Percentiles rank a stretch among this genome's conserved stretches.
These are phyloP conservation scores for Glossophaga mutica DNA, from an alignment of 2,797 vertebrate species.

Conservation along the genomic window DNA sequence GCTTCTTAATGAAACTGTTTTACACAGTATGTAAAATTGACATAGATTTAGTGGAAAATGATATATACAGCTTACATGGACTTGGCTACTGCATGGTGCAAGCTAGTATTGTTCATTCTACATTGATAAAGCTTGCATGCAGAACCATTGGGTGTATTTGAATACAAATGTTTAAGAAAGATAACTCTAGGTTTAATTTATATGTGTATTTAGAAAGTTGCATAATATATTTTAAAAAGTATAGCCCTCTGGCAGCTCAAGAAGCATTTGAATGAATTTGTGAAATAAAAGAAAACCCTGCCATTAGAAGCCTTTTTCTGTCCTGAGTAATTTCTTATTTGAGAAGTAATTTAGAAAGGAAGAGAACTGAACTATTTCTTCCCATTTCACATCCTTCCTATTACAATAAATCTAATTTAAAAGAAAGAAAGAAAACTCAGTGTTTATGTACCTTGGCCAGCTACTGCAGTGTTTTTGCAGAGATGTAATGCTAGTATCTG, in stretches of 20 bases:
- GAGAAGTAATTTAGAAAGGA: conserved; percentile 33
- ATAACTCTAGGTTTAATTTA: background rate
- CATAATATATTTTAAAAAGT: background rate
- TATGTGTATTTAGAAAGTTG: background rate
- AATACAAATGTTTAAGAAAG: background rate
- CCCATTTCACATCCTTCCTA: background rate
- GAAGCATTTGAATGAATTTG: conserved; percentile 23
- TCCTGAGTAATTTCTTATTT: conserved; percentile 28
- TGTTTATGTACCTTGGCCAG: background rate
- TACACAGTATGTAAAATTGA: background rate
- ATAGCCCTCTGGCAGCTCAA: background rate
- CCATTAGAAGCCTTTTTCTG: conserved; percentile 13
- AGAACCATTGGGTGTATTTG: background rate
- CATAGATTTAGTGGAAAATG: background rate
- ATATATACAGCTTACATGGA: background rate
- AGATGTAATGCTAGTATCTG: background rate
- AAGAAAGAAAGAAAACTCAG: background rate
- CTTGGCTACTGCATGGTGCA: background rate
- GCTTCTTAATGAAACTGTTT: conserved; percentile 31
- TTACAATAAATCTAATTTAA: background rate
- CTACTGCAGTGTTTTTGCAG: background rate
- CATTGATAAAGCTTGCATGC: background rate
- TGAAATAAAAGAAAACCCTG: background rate
- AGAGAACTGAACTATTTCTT: background rate
- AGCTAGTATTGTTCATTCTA: background rate